These are phyloP conservation scores for Sarotherodon lohbergeri DNA, from an alignment of 2,113 vertebrate genomes.

Conservation along the genomic window DNA sequence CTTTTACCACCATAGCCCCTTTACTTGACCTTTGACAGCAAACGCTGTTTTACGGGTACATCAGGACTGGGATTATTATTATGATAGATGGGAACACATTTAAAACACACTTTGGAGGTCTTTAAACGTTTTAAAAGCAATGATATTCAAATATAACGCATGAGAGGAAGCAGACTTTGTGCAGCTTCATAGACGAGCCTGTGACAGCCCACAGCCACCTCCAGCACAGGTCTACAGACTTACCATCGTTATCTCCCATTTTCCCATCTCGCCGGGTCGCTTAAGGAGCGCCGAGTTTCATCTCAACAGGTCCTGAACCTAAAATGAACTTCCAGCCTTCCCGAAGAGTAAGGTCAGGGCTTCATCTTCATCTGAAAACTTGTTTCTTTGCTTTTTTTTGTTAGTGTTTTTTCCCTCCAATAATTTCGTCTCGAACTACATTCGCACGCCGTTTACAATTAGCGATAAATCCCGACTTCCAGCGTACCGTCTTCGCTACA, in stretches of 20 bases:
- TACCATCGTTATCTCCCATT: constrained; percentile 77
- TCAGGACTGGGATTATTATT: neutral
- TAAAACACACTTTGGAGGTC: neutral
- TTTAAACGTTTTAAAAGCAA: neutral
- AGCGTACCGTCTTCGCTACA: neutral
- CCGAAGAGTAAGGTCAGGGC: neutral
- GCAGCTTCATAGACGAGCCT: neutral
- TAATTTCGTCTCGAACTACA: neutral
- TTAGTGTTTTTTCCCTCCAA: neutral
- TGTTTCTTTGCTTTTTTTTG: neutral
- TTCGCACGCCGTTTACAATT: neutral
- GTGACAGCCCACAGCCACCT: neutral
- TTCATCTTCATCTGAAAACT: constrained; percentile 6
- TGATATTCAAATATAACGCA: neutral
- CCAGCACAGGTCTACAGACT: neutral
- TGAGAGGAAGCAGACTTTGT: neutral
- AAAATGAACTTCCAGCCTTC: neutral
- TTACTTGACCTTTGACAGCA: neutral
- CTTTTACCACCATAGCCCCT: neutral
- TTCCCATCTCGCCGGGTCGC: constrained; percentile 63
- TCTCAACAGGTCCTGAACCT: neutral
- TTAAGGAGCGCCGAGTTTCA: constrained; percentile 37
- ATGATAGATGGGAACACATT: neutral
- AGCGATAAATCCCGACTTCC: neutral
- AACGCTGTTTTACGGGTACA: neutral